Evolutionary conservation across 1,140 invertebrate species (phyloP).

Genomic region (Zaprionus davidi): DNA sequence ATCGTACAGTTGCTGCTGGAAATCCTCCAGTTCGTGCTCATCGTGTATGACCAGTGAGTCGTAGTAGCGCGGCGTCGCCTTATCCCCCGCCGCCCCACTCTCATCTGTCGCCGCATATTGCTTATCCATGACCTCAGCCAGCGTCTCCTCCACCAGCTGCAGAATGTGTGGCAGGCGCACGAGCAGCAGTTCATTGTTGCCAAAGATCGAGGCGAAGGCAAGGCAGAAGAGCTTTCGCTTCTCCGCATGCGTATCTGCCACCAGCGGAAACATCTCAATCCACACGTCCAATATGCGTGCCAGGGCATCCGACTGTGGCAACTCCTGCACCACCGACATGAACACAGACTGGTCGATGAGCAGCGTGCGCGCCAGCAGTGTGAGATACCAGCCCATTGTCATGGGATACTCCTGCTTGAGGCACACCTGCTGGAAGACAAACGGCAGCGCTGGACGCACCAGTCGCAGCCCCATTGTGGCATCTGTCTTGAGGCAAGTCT

Average conservation of each 20-base stretch:
- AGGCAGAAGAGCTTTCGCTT: slow-evolving; percentile 92
- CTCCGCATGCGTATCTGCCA: slow-evolving; percentile 91
- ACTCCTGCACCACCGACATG: slow-evolving; percentile 87
- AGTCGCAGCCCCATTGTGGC: slow-evolving; percentile 88
- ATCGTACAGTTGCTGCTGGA: slow-evolving; percentile 60
- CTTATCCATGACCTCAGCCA: slow-evolving; percentile 93
- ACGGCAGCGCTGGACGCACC: slow-evolving; percentile 88
- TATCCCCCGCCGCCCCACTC: slow-evolving; percentile 33
- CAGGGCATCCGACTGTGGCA: slow-evolving; percentile 87
- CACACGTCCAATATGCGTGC: slow-evolving; percentile 90
- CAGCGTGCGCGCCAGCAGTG: slow-evolving; percentile 90
- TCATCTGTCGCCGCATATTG: slow-evolving; percentile 83
- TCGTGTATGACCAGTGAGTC: slow-evolving; percentile 80
- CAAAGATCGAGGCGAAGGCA: slow-evolving; percentile 92
- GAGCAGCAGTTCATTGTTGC: slow-evolving; percentile 88
- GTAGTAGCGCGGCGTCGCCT: slow-evolving; percentile 63
- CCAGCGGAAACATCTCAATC: slow-evolving; percentile 91
- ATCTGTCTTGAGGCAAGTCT: slow-evolving; percentile 88
- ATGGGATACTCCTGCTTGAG: slow-evolving; percentile 89
- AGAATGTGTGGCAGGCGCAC: slow-evolving; percentile 91
- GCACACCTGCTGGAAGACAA: slow-evolving; percentile 88
- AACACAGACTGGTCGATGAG: slow-evolving; percentile 90
- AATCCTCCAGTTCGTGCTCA: slow-evolving; percentile 75
- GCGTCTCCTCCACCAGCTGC: slow-evolving; percentile 91
- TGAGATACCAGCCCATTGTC: slow-evolving; percentile 91